Base-by-base conservation (phyloP, 2,113 vertebrate species). In the Pogona vitticeps region DNA sequence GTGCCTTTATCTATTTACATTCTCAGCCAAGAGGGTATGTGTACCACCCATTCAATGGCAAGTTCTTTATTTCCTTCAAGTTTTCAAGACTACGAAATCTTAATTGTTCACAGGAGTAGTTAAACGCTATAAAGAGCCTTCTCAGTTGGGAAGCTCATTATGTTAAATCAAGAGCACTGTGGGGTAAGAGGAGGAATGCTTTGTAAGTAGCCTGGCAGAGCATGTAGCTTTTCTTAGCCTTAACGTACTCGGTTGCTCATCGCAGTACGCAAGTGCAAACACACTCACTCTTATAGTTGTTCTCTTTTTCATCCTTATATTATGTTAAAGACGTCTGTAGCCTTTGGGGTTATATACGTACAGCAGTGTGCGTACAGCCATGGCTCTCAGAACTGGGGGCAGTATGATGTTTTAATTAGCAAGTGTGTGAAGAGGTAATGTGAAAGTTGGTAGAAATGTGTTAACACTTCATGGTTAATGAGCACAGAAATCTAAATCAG, bases 221-320 rank as follows among this genome's bases (percentile, higher is more conserved):
- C 1, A 70, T 23, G 58, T 88, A 40, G 52, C 56, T 79, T n/a
- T n/a, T 79, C 76, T 21, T 36, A 10, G 18, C 9, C 10, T 23
- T 59, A 89, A 90, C 92, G n/a, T 31, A 80, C 59, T 1, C 17
- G n/a, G 17, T 77, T 26, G 73, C 40, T 6, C 73, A 52, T 28
- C 5, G 0, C 36, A 91, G 68, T 56, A 2, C 63, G 38, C 14
- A 2, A 23, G 83, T 58, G 52, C 3, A 82, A 13, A 77, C 17
- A 83, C 10, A 1, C 46, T 6, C 46, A 12, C 31, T 76, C 40
- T 2, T 70, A 13, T 71, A 63, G 1, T 5, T 52, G 5, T 76
- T 59, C 5, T 82, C 71, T 9, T 79, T 83, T 40, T 76, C 76
- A 83, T 85, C 86, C 86, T 85, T 73, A 92, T n/a, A 10, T 79